Conservation (phyloP, 2,888 invertebrate species). For the Yponomeuta sedellus region DNA sequence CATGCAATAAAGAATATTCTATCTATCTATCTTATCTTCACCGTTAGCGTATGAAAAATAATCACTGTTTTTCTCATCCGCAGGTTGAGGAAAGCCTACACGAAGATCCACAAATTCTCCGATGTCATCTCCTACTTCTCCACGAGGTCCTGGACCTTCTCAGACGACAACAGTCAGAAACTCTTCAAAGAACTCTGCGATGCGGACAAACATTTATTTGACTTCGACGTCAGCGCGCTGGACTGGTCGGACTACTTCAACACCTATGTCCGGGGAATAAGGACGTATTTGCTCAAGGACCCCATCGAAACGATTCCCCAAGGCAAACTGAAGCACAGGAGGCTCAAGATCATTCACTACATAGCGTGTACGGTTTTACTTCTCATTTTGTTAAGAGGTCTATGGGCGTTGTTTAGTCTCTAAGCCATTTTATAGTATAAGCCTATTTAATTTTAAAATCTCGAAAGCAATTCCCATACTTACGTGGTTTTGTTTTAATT, state of each 20-base stretch:
- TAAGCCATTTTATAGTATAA: no score
- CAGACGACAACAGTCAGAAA: constrained; percentile 74
- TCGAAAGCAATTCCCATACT: no score
- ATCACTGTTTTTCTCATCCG: constrained; percentile 20
- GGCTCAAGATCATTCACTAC: constrained; percentile 41
- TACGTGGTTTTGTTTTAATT: no score
- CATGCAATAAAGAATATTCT: no score
- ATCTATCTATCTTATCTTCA: no score
- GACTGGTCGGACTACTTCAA: constrained; percentile 83
- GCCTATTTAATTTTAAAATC: no score
- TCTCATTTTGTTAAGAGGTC: not conserved
- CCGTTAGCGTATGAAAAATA: no score
- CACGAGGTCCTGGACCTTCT: constrained; percentile 82
- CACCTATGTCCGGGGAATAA: constrained; percentile 81
- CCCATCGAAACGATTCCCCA: constrained; percentile 80
- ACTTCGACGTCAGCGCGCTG: constrained; percentile 79
- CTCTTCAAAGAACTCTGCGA: constrained; percentile 72
- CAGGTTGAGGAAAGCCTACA: constrained; percentile 84
- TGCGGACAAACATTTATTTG: constrained; percentile 77
- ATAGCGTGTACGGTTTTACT: not conserved
- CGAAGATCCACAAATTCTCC: constrained; percentile 83
- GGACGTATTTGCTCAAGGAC: constrained; percentile 85
- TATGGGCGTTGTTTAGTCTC: not conserved
- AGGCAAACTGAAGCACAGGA: constrained; percentile 62
- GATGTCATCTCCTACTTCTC: constrained; percentile 85